Percentiles rank a stretch among this genome's conserved stretches.
These are phyloP conservation scores for Natrix natrix DNA, from an alignment of 2,797 vertebrate genomes.

Conservation along the genomic window DNA sequence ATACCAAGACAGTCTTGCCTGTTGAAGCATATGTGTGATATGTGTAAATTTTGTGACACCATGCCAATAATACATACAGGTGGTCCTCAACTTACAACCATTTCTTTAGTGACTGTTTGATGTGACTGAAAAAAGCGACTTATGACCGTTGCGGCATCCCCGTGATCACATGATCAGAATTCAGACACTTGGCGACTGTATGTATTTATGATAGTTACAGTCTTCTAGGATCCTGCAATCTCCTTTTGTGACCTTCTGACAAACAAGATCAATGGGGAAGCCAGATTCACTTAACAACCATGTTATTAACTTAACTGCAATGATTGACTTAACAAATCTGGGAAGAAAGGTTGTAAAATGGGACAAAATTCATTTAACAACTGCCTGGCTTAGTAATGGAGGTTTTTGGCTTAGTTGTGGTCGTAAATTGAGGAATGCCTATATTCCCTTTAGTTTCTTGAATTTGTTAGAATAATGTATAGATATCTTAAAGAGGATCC, in stretches of 20 bases:
- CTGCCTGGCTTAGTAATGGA: neutral
- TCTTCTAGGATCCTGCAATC: neutral
- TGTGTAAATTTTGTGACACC: neutral
- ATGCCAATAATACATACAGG: too few relatives aligned
- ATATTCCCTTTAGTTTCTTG: neutral
- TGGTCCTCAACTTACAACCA: too few relatives aligned
- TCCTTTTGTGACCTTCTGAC: neutral
- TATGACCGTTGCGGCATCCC: too few relatives aligned
- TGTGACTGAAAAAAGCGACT: too few relatives aligned
- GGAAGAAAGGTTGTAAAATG: neutral
- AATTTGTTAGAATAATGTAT: neutral
- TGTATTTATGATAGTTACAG: too few relatives aligned
- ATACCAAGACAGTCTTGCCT: neutral
- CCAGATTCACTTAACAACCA: neutral
- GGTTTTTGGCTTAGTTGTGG: neutral
- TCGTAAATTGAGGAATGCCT: neutral
- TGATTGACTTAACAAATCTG: neutral
- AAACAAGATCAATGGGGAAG: neutral
- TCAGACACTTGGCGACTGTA: too few relatives aligned
- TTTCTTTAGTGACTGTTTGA: too few relatives aligned
- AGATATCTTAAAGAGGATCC: neutral
- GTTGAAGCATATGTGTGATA: neutral
- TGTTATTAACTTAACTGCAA: neutral
- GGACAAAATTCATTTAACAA: neutral
- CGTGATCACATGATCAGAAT: too few relatives aligned